Conservation (phyloP, 2,797 vertebrate species). For the Lacerta viridis region DNA sequence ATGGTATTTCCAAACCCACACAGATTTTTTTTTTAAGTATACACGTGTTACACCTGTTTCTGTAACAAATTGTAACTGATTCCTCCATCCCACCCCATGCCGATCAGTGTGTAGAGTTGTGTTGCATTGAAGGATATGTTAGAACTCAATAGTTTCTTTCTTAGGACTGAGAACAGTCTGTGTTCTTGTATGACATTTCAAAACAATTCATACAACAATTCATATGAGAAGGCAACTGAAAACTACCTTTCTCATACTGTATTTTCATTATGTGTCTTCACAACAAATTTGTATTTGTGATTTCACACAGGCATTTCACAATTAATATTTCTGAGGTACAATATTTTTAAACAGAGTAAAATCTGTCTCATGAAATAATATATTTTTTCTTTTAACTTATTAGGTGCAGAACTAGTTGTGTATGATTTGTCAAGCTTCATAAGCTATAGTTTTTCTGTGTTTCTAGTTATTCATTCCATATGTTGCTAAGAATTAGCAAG, state of each 20-base stretch:
- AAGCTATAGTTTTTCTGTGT: neutral
- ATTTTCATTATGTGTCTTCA: constrained; percentile 20
- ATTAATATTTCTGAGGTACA: constrained; percentile 30
- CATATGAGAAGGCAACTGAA: neutral
- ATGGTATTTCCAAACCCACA: neutral
- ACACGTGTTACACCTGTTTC: neutral
- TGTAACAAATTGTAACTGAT: neutral
- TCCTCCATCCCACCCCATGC: neutral
- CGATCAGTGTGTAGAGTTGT: constrained; percentile 24
- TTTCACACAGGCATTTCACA: constrained; percentile 71
- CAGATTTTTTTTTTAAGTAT: neutral
- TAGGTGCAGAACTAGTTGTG: constrained; percentile 29
- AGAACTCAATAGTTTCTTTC: neutral
- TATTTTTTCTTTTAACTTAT: constrained; percentile 4
- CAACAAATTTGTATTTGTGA: constrained; percentile 40
- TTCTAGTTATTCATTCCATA: constrained; percentile 15
- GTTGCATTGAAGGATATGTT: neutral
- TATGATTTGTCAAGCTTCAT: constrained; percentile 38
- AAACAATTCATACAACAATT: constrained; percentile 10
- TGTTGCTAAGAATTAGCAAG: neutral
- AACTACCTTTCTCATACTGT: neutral
- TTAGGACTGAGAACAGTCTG: constrained; percentile 26
- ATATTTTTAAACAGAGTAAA: constrained; percentile 24
- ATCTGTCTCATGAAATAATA: constrained; percentile 37
- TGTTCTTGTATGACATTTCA: constrained; percentile 20